Evolutionary conservation across 2,888 invertebrate species (phyloP), one percentile per base, ranked within the genome.

Genomic region (Strigamia crassipes): DNA sequence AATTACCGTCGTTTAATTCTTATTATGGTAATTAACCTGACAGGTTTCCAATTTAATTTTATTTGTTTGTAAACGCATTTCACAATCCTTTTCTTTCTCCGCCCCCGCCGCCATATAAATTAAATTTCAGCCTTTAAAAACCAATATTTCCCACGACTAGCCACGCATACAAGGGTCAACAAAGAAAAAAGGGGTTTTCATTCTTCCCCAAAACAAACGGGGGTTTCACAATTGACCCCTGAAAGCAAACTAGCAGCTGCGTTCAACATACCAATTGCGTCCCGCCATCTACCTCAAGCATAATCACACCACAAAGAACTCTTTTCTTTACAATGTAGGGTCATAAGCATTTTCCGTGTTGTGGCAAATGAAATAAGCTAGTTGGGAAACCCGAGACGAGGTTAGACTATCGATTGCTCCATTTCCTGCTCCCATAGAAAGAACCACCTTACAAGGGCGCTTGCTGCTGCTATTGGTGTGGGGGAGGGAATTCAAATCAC

Each of bases 371-470:
- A 73, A 73, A 73, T 73, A 73, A 73, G 73, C 73, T 31, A 73
- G 73, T 73, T 73, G 73, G 73, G 73, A 73, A 73, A 73, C 73
- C 73, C 31, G 73, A 73, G 73, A 73, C 73, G 73, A 73, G 73
- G 73, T 73, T 73, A 73, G 73, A 73, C 73, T 73, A 73, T 73
- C 73, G 73, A 73, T 73, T 73, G 73, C 73, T 73, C 73, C 73
- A 73, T 73, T 73, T 73, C 73, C 73, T 73, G 73, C 73, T 73
- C 31, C 73, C 73, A 73, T 73, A 73, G 73, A 73, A 73, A 73
- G 73, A 73, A 31, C 73, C 73, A 73, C 73, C 73, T 73, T 73
- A 73, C 31, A 73, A 73, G 73, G 31, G 73, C 73, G 56, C 56
- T 56, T 27, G 73, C 73, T 73, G 31, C 31, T 73, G n/a, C 56